Base-by-base conservation (phyloP, 2,113 vertebrate species). In the Prionailurus viverrinus region DNA sequence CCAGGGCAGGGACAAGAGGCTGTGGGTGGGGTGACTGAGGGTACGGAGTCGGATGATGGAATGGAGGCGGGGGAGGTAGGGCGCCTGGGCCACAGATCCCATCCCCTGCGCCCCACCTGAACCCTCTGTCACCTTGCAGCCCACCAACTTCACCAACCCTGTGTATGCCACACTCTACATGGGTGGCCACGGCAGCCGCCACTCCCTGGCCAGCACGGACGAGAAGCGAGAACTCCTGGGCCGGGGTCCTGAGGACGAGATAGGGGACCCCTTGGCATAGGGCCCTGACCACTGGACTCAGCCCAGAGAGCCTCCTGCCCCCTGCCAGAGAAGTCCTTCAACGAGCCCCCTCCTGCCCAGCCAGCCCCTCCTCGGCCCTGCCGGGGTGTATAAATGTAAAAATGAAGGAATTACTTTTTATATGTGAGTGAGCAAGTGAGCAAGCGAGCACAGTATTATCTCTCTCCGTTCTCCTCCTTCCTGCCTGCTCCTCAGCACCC, bases 371-470 rank as follows among this genome's bases (percentile, higher is more conserved):
- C 71, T 95, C 36, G 79, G 97, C 95, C 66, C 76, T 90, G 98
- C 99, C 99, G 98, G 98, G 99, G 99, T 99, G 99, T 99, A 99
- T 99, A 99, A 99, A 99, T 99, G 99, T 99, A 99, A 99, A 99
- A 99, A 99, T 99, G 99, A 99, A 99, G 99, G 99, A 99, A 98
- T 98, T 99, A 99, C 99, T 97, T 99, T 99, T 99, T 99, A 99
- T 99, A 99, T 99, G 99, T 99, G 99, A 99, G 99, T 33, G 98
- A 98, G 96, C 97, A 92, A 97, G 97, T 48, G 45, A 93, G 94
- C 87, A 90, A 96, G 97, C 80, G 94, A 97, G 97, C 99, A 98
- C 98, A 99, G 99, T 99, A 99, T 99, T 99, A 99, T 99, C 92
- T 97, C 96, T 86, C 82, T 79, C 82, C 96, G 31, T 92, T 95